A percentile compares a stretch with the other conserved stretches of the same genome.
Evolutionary conservation across 2,797 vertebrate species (phyloP).

Genomic region (Lepus townsendii): DNA sequence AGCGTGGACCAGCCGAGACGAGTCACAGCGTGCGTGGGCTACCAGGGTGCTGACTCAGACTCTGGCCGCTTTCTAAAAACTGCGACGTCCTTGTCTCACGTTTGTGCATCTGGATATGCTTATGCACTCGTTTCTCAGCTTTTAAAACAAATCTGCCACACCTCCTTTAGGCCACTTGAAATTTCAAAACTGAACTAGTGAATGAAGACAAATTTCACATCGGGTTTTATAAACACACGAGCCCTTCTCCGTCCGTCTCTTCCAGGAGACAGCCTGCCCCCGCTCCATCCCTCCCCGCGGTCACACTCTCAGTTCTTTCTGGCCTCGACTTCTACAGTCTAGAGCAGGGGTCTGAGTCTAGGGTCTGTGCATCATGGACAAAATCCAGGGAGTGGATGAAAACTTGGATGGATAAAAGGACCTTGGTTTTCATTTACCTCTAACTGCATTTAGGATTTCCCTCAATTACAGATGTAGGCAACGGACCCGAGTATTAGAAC

Average conservation of each 20-base stretch:
- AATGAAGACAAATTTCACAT: constrained; percentile 18
- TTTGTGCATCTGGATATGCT: not conserved
- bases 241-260: not conserved
- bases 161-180: not conserved
- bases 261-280: not conserved
- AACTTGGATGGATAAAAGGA: not conserved
- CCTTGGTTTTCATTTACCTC: not conserved
- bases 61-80: not conserved
- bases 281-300: not conserved
- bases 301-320: not conserved
- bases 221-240: not conserved
- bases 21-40: not conserved
- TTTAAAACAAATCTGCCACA: not conserved
- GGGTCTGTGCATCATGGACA: not conserved
- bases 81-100: not conserved
- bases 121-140: not conserved
- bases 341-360: not conserved
- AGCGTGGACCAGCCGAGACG: not conserved
- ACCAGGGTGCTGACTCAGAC: not conserved
- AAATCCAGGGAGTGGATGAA: not conserved
- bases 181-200: constrained; percentile 15
- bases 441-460: not conserved
- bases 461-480: not conserved
- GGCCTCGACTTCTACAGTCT: not conserved
- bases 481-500: not conserved